Evolutionary conservation across 1,140 invertebrate species (phyloP).

Genomic region (Oryctes rhinoceros): DNA sequence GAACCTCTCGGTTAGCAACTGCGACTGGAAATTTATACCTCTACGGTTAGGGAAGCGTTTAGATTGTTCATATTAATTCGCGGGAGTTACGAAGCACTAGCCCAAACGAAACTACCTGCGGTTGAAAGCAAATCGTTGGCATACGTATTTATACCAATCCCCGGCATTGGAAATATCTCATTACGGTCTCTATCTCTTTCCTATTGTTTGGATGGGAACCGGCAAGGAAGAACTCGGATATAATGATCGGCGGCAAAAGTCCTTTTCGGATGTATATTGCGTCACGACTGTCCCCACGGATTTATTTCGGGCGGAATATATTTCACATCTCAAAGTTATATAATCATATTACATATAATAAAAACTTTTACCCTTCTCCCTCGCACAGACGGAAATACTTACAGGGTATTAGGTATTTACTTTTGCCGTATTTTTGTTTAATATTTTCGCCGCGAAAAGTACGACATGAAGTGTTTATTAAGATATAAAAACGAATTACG

Average conservation of each 20-base stretch:
- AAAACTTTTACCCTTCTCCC: constrained; percentile 11
- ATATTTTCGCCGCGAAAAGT: background rate
- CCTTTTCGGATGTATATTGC: constrained; percentile 3
- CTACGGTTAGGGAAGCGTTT: no score
- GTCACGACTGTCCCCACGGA: constrained; percentile 26
- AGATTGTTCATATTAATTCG: no score
- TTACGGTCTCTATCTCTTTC: background rate
- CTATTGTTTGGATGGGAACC: background rate
- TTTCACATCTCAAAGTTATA: constrained; percentile 11
- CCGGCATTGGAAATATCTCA: no score
- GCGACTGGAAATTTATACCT: no score
- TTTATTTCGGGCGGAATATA: constrained; percentile 21
- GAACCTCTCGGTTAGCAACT: no score
- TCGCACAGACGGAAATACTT: background rate
- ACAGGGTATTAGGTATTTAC: background rate
- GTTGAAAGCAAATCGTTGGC: no score
- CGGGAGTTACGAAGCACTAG: no score
- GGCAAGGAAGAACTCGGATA: background rate
- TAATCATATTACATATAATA: constrained; percentile 28
- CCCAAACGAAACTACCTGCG: no score
- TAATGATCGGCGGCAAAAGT: background rate
- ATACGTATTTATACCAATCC: no score
- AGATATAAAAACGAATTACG: no score
- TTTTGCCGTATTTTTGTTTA: background rate
- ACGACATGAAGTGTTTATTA: no score